These are phyloP conservation scores for Plodia interpunctella DNA, from an alignment of 1,140 invertebrate species.

Conservation along the genomic window DNA sequence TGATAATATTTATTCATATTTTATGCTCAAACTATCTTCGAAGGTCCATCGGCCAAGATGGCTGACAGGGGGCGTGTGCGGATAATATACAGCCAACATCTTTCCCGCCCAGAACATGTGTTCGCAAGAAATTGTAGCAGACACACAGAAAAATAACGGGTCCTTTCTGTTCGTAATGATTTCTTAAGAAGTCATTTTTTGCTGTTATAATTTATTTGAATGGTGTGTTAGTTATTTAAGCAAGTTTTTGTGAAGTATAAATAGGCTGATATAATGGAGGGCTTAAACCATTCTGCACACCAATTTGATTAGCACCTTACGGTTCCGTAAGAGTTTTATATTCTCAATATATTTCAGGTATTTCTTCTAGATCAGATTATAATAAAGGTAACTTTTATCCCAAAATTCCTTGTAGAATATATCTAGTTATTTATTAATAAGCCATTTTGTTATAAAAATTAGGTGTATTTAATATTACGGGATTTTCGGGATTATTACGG, in stretches of 20 bases:
- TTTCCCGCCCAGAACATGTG: conserved; percentile 26
- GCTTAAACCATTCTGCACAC: too few relatives aligned
- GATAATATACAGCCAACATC: conserved; percentile 16
- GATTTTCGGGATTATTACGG: not conserved
- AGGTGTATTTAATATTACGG: too few relatives aligned
- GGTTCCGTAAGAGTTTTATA: too few relatives aligned
- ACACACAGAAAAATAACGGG: conserved; percentile 10
- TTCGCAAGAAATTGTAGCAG: conserved; percentile 20
- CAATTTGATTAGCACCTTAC: too few relatives aligned
- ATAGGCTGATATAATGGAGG: not conserved
- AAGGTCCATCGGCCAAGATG: conserved; percentile 12
- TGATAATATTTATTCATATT: not conserved
- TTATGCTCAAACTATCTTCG: not conserved
- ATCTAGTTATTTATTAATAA: not conserved
- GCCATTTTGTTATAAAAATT: too few relatives aligned
- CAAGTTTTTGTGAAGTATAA: not conserved
- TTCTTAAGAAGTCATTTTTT: conserved; percentile 1
- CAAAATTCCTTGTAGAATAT: too few relatives aligned
- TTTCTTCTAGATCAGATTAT: too few relatives aligned
- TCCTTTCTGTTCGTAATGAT: conserved; percentile 7
- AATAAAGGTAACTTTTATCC: too few relatives aligned
- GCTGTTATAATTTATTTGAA: not conserved
- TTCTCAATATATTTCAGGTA: too few relatives aligned
- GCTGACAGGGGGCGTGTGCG: conserved; percentile 21
- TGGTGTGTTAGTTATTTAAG: not conserved